Evolutionary conservation across 2,113 vertebrate species (phyloP), one percentile per base, ranked within the genome.

Genomic region (Anarhynchus alexandrinus): DNA sequence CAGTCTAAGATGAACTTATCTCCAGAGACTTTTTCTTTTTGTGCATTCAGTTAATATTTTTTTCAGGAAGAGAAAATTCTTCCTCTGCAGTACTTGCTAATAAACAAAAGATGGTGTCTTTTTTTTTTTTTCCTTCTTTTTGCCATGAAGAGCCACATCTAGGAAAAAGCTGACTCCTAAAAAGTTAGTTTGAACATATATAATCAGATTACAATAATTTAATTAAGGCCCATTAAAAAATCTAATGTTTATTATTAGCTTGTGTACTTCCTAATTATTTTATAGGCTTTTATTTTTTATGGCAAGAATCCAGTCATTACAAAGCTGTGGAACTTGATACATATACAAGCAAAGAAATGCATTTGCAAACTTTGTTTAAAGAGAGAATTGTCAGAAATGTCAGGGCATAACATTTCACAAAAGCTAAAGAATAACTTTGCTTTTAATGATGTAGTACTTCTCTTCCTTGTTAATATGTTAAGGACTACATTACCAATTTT

Each of bases 141-240:
- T 77, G 15, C n/a, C 12, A 70, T 65, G 40, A 42, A 65, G 34
- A 93, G 54, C 11, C 69, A 38, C 72, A 94, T 83, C 85, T 93
- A 97, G 57, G 71, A 93, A 95, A 52, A 10, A 55, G 52, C 38
- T 12, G 11, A 96, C 91, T 84, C 79, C 61, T 73, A 79, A 76
- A 94, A 97, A 90, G 87, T 76, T 95, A 90, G 74, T 96, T 95
- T 92, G 87, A 98, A 94, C 34, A 73, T 82, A 69, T 54, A 94
- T 97, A 98, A 97, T 97, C 93, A 97, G 77, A 96, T 98, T 97
- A 97, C 83, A 96, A 95, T 97, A 97, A 98, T 97, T 97, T 97
- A 93, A 97, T 98, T 96, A 95, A 97, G 98, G 65, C 27, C 74
- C 67, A 97, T 98, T 98, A 85, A 90, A 96, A 96, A 97, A 93